Base-by-base conservation (phyloP, 2,113 vertebrate genomes). In the Tapirus terrestris region DNA sequence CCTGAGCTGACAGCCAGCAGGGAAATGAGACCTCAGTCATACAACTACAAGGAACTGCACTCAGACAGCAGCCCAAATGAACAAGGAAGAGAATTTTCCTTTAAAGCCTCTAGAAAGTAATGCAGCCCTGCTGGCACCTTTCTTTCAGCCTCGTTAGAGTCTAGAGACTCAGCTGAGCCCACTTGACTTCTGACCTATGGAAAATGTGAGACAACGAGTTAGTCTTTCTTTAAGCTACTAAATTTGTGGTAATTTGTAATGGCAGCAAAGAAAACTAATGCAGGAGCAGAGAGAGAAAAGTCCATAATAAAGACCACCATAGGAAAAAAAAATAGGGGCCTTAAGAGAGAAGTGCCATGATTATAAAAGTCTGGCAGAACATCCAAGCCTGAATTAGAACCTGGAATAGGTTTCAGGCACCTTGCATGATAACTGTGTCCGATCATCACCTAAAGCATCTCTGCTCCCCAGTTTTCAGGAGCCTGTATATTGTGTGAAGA, bases 251-350 rank as follows among this genome's bases (percentile, higher is more conserved):
- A 13, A 43, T 43, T 63, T 82, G 11, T 51, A 61, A 31, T 56
- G 17, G 36, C 23, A 45, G 4, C 3, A n/a, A 58, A 56, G 31
- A 45, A 76, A 89, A 17, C 16, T 7, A 65, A 56, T 31, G 25
- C 11, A 83, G n/a, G 67, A 20, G 2, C 7, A 68, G 13, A 75
- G n/a, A 75, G 6, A 4, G 29, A 36, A 72, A 39, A 13, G 25
- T 51, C 27, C 29, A 29, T 63, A 76, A 51, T 45, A 61, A 83
- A 65, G 43, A 73, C 2, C 6, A 18, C 8, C 5, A 0, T 58
- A 21, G 27, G 23, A 8, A 1, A 11, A 17, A 45, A 13, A 67
- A 31, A 5, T 6, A 21, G 4, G 5, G 18, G 2, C 10, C 43
- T 7, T 45, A n/a, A 79, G 13, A 73, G 53, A 63, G 80, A 60